phyloP scores from a whole-genome alignment of 2,113 vertebrate genomes.

The Bubo bubo region DNA sequence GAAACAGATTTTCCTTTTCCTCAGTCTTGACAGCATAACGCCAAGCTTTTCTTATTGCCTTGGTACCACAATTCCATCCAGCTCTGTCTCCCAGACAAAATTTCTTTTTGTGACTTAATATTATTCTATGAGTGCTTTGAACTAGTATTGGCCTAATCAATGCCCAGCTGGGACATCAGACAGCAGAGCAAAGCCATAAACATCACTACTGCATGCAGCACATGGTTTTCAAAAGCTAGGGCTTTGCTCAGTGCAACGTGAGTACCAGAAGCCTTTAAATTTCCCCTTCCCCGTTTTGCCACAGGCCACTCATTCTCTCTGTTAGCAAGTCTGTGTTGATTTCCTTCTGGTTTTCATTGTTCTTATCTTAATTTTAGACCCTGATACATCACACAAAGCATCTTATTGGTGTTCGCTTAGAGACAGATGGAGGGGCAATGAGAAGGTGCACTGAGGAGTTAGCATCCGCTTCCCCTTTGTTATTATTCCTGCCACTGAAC shows the following conservation, averaged over 20 bases:
- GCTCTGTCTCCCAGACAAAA: not conserved
- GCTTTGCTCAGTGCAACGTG: accelerated
- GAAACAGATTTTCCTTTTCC: not conserved
- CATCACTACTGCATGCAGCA: accelerated
- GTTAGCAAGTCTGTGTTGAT: not conserved
- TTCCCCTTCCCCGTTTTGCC: accelerated
- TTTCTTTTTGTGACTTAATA: not conserved
- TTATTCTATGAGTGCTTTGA: not conserved
- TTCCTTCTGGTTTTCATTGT: not conserved
- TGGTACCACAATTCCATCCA: not conserved
- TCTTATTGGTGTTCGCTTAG: not conserved
- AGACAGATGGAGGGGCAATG: not conserved
- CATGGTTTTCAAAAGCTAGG: accelerated
- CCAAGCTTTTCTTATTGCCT: not conserved
- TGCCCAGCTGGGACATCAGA: not conserved
- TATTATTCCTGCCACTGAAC: not conserved
- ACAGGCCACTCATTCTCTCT: accelerated
- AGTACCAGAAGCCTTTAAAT: not conserved
- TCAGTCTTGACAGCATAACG: not conserved
- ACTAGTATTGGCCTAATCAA: accelerated
- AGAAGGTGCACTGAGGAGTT: not conserved
- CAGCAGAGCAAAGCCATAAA: not conserved
- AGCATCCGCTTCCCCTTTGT: not conserved
- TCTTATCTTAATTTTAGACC: not conserved
- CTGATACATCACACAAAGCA: not conserved